Evolutionary conservation across 2,888 invertebrate genomes (phyloP).

Genomic region (Melanotus villosus): DNA sequence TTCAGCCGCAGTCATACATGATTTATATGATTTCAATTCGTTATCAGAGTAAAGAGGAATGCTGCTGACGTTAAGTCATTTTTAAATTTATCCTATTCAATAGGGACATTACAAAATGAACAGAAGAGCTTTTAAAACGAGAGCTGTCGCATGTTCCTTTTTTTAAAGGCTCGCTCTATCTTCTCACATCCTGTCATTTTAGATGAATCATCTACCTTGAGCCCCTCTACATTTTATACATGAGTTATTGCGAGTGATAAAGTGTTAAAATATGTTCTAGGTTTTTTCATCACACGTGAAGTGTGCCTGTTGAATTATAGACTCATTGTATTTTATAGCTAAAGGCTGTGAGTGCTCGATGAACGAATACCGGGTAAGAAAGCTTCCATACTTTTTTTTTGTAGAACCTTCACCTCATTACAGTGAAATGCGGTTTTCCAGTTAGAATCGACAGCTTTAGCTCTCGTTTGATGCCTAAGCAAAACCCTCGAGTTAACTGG

Average conservation of each 20-base stretch:
- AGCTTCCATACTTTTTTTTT: slow-evolving; percentile 15
- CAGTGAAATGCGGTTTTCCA: slow-evolving; percentile 15
- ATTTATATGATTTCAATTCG: too few relatives aligned
- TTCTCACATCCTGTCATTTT: slow-evolving; percentile 20
- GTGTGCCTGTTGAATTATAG: slow-evolving; percentile 26
- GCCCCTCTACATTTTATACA: slow-evolving; percentile 20
- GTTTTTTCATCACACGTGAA: slow-evolving; percentile 14
- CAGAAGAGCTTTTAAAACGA: slow-evolving; percentile 7
- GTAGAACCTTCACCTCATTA: slow-evolving; percentile 20
- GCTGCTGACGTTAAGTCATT: not conserved
- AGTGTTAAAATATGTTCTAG: slow-evolving; percentile 23
- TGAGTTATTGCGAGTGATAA: slow-evolving; percentile 25
- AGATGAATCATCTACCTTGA: slow-evolving; percentile 20
- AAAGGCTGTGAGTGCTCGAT: slow-evolving; percentile 16
- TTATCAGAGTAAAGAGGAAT: too few relatives aligned
- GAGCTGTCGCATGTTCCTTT: slow-evolving; percentile 7
- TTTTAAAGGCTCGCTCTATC: slow-evolving; percentile 14
- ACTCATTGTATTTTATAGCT: slow-evolving; percentile 21
- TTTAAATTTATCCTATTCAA: not conserved
- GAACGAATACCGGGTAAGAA: slow-evolving; percentile 7
- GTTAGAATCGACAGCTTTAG: slow-evolving; percentile 10
- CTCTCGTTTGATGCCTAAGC: slow-evolving; percentile 14
- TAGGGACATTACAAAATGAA: not conserved
- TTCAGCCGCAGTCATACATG: too few relatives aligned
- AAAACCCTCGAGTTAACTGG: slow-evolving; percentile 7